These are phyloP conservation scores for Ranitomeya imitator DNA, from an alignment of 2,113 vertebrate species.

Conservation along the genomic window DNA sequence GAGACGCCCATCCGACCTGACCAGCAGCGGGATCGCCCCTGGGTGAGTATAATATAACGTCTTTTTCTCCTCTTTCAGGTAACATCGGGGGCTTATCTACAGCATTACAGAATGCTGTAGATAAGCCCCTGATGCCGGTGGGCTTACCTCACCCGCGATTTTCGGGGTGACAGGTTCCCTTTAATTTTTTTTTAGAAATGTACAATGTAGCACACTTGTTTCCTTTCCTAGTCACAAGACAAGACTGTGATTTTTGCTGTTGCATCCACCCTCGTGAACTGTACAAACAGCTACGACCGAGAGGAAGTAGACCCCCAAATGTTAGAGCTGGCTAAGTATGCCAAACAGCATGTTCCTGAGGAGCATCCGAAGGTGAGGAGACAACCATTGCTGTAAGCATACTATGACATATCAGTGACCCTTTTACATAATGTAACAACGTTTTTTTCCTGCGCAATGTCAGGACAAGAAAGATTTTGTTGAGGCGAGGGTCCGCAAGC, in stretches of 20 bases:
- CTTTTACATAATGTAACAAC: not conserved
- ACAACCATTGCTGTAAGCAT: not conserved
- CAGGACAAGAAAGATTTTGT: constrained; percentile 87
- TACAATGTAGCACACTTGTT: not conserved
- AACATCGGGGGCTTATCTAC: no score
- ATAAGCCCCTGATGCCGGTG: no score
- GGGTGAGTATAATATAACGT: no score
- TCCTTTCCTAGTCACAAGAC: constrained; percentile 81
- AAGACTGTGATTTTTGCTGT: constrained; percentile 91
- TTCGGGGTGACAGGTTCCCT: no score
- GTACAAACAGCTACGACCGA: constrained; percentile 93
- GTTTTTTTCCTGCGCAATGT: not conserved
- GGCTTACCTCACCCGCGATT: no score
- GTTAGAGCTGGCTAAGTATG: constrained; percentile 96
- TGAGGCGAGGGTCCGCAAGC: constrained; percentile 81
- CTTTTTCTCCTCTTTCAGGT: no score
- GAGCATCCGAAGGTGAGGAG: constrained; percentile 91
- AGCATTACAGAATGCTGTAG: no score
- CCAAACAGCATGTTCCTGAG: constrained; percentile 94
- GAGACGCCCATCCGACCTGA: no score
- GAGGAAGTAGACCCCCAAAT: constrained; percentile 94
- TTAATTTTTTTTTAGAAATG: not conserved
- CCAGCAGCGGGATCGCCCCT: no score
- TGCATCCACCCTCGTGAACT: constrained; percentile 92
- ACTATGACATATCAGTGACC: not conserved